Conservation (phyloP, 2,797 vertebrate genomes). For the Oryzias dopingdopingensis region DNA sequence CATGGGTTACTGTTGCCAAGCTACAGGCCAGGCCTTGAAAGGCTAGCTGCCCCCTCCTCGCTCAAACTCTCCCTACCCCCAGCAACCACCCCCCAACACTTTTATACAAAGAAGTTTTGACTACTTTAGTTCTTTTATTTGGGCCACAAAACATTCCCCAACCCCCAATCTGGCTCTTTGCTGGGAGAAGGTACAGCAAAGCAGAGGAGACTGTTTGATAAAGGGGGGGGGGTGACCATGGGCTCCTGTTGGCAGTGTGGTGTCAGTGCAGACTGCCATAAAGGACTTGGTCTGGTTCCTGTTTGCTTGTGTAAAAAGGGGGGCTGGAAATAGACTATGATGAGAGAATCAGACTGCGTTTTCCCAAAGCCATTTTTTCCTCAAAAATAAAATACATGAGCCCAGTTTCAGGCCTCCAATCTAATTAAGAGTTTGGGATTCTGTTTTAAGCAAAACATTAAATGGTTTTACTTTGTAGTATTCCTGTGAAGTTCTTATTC, state of each 20-base stretch:
- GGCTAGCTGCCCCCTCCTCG: slow-evolving; percentile 73
- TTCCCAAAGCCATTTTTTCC: slow-evolving; percentile 32
- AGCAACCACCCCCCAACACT: slow-evolving; percentile 50
- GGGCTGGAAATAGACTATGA: slow-evolving; percentile 22
- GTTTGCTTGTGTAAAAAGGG: slow-evolving; percentile 42
- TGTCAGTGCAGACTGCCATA: slow-evolving; percentile 75
- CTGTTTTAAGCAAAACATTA: too few relatives aligned
- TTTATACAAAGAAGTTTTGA: slow-evolving; percentile 84
- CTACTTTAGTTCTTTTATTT: slow-evolving; percentile 87
- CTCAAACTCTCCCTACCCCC: slow-evolving; percentile 22
- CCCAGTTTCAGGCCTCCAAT: too few relatives aligned
- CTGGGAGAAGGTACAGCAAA: slow-evolving; percentile 72
- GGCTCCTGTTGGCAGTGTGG: slow-evolving; percentile 77
- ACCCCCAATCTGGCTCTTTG: slow-evolving; percentile 81
- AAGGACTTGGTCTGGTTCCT: slow-evolving; percentile 63
- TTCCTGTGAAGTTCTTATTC: too few relatives aligned
- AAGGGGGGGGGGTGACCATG: slow-evolving; percentile 52
- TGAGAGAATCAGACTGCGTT: slow-evolving; percentile 41
- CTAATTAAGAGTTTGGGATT: too few relatives aligned
- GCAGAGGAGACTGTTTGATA: slow-evolving; percentile 66
- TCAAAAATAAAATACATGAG: background rate
- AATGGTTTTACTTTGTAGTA: too few relatives aligned
- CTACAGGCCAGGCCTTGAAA: slow-evolving; percentile 81
- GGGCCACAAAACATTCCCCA: slow-evolving; percentile 81
- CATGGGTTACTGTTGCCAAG: slow-evolving; percentile 87